Percentiles rank a stretch among this genome's conserved stretches.
Conservation (phyloP, 2,888 invertebrate species). For the Pandemis heparana region DNA sequence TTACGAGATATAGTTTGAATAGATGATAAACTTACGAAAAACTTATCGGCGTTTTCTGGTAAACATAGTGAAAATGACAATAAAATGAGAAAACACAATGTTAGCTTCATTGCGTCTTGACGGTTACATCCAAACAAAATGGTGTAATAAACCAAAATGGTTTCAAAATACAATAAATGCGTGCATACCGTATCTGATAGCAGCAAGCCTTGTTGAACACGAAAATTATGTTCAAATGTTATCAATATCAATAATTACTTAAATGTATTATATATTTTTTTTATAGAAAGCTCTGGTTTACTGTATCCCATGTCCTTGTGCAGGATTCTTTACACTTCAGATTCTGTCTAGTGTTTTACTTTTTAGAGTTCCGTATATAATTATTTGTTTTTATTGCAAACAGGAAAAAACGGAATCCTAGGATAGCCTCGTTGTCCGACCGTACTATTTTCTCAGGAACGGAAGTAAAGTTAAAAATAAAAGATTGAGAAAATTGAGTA, state of each 20-base stretch:
- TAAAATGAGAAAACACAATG: background rate
- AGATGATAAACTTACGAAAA: background rate
- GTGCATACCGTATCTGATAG: background rate
- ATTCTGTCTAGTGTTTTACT: too few relatives aligned
- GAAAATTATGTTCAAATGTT: background rate
- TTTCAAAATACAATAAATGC: background rate
- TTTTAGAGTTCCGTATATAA: too few relatives aligned
- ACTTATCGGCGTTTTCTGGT: background rate
- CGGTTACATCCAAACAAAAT: background rate
- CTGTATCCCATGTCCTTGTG: too few relatives aligned
- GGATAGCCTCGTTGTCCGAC: too few relatives aligned
- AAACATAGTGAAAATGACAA: background rate
- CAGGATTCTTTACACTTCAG: too few relatives aligned
- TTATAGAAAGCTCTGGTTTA: too few relatives aligned
- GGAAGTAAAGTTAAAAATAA: too few relatives aligned
- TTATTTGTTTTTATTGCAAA: too few relatives aligned
- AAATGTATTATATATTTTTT: too few relatives aligned
- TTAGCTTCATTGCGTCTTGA: background rate
- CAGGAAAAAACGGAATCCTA: too few relatives aligned
- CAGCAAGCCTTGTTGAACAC: background rate
- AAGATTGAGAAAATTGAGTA: too few relatives aligned
- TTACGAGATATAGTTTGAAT: background rate
- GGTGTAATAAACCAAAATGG: background rate
- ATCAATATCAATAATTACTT: background rate
- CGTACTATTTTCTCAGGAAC: too few relatives aligned